phyloP scores from a whole-genome alignment of 2,113 vertebrate species.

The Lophura nycthemera region DNA sequence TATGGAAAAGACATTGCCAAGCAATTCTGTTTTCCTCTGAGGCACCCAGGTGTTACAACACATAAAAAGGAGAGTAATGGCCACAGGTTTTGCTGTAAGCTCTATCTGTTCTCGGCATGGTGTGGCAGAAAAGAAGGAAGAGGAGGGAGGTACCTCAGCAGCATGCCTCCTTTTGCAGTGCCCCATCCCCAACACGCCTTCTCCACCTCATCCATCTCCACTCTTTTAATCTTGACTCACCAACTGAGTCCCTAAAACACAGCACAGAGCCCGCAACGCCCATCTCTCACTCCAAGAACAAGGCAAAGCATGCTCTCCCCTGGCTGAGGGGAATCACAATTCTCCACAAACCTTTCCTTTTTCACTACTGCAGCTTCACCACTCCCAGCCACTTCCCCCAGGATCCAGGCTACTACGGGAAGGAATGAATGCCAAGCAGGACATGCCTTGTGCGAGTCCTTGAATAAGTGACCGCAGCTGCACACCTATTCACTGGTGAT shows the following conservation, averaged over 20 bases:
- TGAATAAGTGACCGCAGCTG: neutral
- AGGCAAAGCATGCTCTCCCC: accelerated
- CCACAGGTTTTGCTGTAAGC: neutral
- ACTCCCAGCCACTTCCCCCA: accelerated
- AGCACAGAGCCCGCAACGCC: neutral
- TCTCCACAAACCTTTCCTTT: accelerated
- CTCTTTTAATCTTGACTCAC: neutral
- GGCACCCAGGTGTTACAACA: neutral
- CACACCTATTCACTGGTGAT: accelerated
- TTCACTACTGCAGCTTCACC: accelerated
- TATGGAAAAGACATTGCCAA: neutral
- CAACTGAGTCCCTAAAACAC: neutral
- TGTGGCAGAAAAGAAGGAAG: neutral
- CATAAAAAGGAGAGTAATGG: neutral
- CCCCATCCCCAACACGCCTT: neutral
- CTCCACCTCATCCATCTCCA: neutral
- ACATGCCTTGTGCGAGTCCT: accelerated
- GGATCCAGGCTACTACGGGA: accelerated
- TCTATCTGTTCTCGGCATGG: neutral
- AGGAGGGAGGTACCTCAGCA: neutral
- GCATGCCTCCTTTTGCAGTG: neutral
- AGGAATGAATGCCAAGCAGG: neutral
- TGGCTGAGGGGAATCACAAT: accelerated
- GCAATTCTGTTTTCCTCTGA: neutral
- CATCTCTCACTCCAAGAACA: neutral